Evolutionary conservation across 2,888 invertebrate genomes (phyloP), one percentile per base, ranked within the genome.

Genomic region (Mylabris sibirica): DNA sequence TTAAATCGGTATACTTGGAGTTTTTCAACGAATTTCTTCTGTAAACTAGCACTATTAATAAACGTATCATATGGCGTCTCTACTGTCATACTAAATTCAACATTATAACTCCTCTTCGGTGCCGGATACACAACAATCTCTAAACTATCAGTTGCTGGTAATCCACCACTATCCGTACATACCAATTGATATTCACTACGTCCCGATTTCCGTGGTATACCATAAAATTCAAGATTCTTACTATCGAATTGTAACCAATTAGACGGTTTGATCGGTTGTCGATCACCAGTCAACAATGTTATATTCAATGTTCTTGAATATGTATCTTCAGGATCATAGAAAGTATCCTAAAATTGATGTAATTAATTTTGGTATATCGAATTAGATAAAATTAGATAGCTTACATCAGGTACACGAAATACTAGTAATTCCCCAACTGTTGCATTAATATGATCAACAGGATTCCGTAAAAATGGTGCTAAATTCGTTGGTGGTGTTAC

Each of bases 221-320:
- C 97, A 81, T 90, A 95, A 85, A 98, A 94, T 85, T 95, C 95
- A 79, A 95, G 93, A 85, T 95, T 95, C 79, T 92, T 93, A 1
- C 88, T 87, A 82, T 97, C 96, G 82, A 97, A 96, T 83, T 96
- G 95, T 72, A 98, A 84, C 97, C 97, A 98, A 81, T 92, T 91
- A 14, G 89, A 87, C 0, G 88, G 79, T 6, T 90, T 89, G 30
- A 95, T 86, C 61, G 89, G 88, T 5, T 89, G 88, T 67, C 92
- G 88, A 77, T 95, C 92, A 74, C 89, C 90, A 69, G 92, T 93
- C 60, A 93, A 87, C 0, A 96, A 86, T 0, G 91, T 89, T 73
- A 97, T 87, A 59, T 89, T 90, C 73, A 97, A 86, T 75, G 90
- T 89, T 59, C 91, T 87, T 0, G 94, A 91, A 72, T 90, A 90